A percentile compares a stretch with the other conserved stretches of the same genome.
phyloP scores from a whole-genome alignment of 1,140 invertebrate genomes.

The Pemphigus obesinymphae region DNA sequence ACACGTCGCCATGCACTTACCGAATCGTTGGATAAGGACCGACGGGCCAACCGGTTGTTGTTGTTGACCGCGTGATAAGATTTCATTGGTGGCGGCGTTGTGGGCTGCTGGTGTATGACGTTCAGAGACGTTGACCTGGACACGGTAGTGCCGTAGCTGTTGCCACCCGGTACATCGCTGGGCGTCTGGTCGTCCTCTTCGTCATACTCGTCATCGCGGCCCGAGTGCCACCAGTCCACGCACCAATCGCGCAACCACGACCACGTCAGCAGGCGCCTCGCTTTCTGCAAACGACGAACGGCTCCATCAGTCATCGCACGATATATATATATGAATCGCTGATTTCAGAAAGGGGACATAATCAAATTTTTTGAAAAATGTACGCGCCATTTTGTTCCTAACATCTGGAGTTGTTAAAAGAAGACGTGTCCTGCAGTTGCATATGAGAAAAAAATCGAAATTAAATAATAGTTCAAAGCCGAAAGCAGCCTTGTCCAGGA shows the following conservation, averaged over 20 bases:
- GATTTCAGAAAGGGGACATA: too few relatives aligned
- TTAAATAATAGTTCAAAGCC: too few relatives aligned
- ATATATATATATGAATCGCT: too few relatives aligned
- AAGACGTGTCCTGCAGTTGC: too few relatives aligned
- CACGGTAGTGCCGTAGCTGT: constrained; percentile 78
- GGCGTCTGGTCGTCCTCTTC: constrained; percentile 62
- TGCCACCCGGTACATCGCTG: constrained; percentile 68
- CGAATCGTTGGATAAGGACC: constrained; percentile 66
- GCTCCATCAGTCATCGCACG: too few relatives aligned
- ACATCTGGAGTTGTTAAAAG: too few relatives aligned
- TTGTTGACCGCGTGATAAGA: constrained; percentile 53
- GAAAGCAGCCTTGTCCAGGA: too few relatives aligned
- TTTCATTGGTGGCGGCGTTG: constrained; percentile 54
- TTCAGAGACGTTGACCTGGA: constrained; percentile 78
- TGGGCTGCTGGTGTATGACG: constrained; percentile 68
- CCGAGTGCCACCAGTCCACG: constrained; percentile 80
- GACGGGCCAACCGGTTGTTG: constrained; percentile 53
- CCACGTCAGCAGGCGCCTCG: constrained; percentile 55
- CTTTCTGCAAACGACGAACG: constrained; percentile 48
- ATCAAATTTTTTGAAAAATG: too few relatives aligned
- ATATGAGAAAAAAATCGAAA: too few relatives aligned
- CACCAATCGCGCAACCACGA: constrained; percentile 69
- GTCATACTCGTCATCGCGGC: constrained; percentile 71
- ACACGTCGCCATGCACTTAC: constrained; percentile 49
- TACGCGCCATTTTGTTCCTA: too few relatives aligned